Evolutionary conservation across 2,888 invertebrate genomes (phyloP), one percentile per base, ranked within the genome.

Genomic region (Clitarchus hookeri): DNA sequence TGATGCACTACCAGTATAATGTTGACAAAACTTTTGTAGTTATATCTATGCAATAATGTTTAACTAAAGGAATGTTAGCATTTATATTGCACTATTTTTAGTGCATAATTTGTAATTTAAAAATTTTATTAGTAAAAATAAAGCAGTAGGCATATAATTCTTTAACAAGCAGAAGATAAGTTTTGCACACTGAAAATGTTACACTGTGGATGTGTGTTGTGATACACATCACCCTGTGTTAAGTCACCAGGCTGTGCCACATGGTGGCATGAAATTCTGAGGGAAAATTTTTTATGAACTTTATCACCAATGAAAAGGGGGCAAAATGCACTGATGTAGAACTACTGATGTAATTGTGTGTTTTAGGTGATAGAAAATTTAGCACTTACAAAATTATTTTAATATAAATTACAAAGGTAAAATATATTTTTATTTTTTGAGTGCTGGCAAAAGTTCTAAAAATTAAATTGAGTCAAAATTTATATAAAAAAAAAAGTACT

Each of bases 361-460:
- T 65, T 65, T 19, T 65, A 65, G 65, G 19, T n/a, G 16, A 65
- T 65, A 65, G 8, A 23, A n/a, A 65, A 65, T 16, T 65, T 65
- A 65, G 65, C 65, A 65, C 65, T n/a, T 65, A 65, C 16, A 65
- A 65, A 65, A 65, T 65, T 65, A 65, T 65, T 65, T 65, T 65
- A 65, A 65, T 65, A 65, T 65, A 9, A 65, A 65, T 65, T 65
- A 65, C 65, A 23, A n/a, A 65, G n/a, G 65, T 65, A 65, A 65
- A 65, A 65, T 65, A 65, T 65, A 65, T 65, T 65, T 65, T 65
- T 19, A 65, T n/a, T 84, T 83, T 16, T 83, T 85, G 83, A 85
- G 85, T 86, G 86, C 85, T 86, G 86, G 86, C 86, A 84, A 85
- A 86, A 84, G 80, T 86, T 86, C 44, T 44, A 82, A 86, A 86